Evolutionary conservation across 2,113 vertebrate species (phyloP), one percentile per base, ranked within the genome.

Genomic region (Montifringilla adamsi): DNA sequence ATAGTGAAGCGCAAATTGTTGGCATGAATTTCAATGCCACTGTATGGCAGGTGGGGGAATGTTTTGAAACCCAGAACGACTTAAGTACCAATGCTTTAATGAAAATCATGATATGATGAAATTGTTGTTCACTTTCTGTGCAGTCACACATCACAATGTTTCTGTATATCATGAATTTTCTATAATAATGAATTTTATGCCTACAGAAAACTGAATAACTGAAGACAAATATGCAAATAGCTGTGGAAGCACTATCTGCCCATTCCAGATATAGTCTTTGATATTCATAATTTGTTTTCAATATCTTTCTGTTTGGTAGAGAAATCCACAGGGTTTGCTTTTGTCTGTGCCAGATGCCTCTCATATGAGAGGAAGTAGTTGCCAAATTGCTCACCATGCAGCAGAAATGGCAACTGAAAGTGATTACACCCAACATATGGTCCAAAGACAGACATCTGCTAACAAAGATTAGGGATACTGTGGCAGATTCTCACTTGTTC

Each of bases 381-480:
- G 96, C 95, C 96, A 97, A 96, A 96, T 95, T 91, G 74, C 80
- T 95, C 79, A 83, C 92, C 83, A 91, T 77, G 91, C 83, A 86
- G 94, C 47, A 93, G 94, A 96, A 96, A 96, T 78, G 84, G 95
- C 89, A 90, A 90, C 92, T 88, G 86, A 90, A 96, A 94, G 78
- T 75, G 87, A 97, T 96, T 97, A 92, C 62, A 91, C 80, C 39
- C 37, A 95, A 73, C 96, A 96, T 97, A 96, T 95, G 96, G 96
- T 96, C 82, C 82, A 90, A 95, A 96, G 64, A 73, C 94, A 96
- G 97, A 96, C 96, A 97, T 97, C 96, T 97, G 94, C 84, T 95
- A 62, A 86, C 91, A 88, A 86, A 96, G 96, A 97, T 97, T 96
- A 96, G 83, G 81, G 88, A 84, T 92, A 87, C 55, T 84, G 76